A percentile compares a stretch with the other conserved stretches of the same genome.
Conservation (phyloP, 92 coral and sea anemone genomes). For the Bergia puertoricense region DNA sequence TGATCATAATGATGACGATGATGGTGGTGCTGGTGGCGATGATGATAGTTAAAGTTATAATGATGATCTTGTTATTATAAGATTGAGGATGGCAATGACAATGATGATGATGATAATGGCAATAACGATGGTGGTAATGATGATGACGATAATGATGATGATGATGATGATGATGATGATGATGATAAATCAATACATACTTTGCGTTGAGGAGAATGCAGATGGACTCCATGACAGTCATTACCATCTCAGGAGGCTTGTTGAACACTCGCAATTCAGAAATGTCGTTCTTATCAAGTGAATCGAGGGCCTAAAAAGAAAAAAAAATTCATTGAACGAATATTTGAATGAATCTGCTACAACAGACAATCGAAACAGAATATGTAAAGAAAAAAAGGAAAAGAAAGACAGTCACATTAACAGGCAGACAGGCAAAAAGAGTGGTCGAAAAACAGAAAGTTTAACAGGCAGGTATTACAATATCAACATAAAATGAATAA, state of each 20-base stretch:
- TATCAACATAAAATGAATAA: no score
- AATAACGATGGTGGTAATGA: no score
- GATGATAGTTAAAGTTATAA: no score
- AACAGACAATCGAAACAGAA: no score
- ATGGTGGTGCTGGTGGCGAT: not conserved
- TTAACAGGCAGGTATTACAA: not conserved
- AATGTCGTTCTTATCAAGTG: slow-evolving; percentile 94
- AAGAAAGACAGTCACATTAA: no score
- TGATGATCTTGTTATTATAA: not conserved
- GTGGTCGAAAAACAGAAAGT: no score
- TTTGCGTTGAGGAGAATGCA: slow-evolving; percentile 90
- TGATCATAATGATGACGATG: not conserved
- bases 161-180: not conserved
- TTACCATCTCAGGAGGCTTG: slow-evolving; percentile 98
- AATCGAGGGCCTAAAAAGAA: slow-evolving; percentile 81
- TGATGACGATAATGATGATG: no score
- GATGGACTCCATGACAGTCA: slow-evolving; percentile 99
- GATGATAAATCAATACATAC: slow-evolving; percentile 47
- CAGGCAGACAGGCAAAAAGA: no score
- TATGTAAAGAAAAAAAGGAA: no score
- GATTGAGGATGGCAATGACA: no score
- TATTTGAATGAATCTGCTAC: no score
- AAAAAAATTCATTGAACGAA: not conserved
- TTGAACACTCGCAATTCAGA: slow-evolving; percentile 98
- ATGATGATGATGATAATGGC: no score